Evolutionary conservation across 2,113 vertebrate species (phyloP), one percentile per base, ranked within the genome.

Genomic region (Picathartes gymnocephalus): DNA sequence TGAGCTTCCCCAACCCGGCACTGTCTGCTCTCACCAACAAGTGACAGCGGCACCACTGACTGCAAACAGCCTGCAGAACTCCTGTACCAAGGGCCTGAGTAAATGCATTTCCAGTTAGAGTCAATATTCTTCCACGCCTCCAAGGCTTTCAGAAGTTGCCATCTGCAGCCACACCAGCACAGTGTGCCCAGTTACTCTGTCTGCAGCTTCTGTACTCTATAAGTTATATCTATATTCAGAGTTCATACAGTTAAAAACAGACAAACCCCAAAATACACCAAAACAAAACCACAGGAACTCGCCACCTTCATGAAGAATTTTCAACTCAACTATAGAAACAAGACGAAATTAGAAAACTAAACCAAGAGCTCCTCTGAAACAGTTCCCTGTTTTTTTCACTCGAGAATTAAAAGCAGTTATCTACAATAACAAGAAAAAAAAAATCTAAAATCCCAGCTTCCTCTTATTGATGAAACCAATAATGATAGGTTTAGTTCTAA

Each of bases 1-100:
- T 0, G 1, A 0, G 2, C 54, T 69, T 7, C 54, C 42, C 4
- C 64, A n/a, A 16, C 50, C 60, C 28, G 54, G 20, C 7, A 11
- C 45, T 12, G 42, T 11, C 69, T 62, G 80, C n/a, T 62, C 83
- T 42, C 3, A 2, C 47, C 27, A 66, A 70, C 22, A 35, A 91
- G 56, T 6, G 77, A 65, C 35, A 86, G 47, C 44, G 45, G 81
- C 48, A 42, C 15, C 39, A 8, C 14, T 2, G 33, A 84, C 69
- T 47, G 20, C 51, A 78, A 89, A 62, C 54, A 73, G 51, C 28
- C 31, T 72, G 71, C 45, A 62, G 51, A 77, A 42, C 11, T 47
- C 30, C 64, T 31, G 1, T 45, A 88, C 86, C 72, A 78, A 54
- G 76, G 45, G 68, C 66, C 62, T 68, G 27, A 81, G 65, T 58